A percentile compares a stretch with the other conserved stretches of the same genome.
Conservation (phyloP, 2,113 vertebrate genomes). For the Caranx ignobilis region DNA sequence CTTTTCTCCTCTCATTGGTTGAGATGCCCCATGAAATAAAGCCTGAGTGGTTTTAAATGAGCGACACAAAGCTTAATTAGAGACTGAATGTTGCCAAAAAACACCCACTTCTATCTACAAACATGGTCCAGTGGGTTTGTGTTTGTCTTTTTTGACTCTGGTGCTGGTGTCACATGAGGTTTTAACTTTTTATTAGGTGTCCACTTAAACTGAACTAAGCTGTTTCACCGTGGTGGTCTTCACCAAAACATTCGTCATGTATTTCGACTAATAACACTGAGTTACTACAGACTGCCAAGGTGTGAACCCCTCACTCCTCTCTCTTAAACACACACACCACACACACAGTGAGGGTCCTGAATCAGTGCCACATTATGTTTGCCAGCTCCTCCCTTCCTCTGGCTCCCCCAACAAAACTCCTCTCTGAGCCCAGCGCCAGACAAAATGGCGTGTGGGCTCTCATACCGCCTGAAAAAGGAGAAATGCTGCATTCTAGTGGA, state of each 20-base stretch:
- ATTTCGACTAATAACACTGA: slow-evolving; percentile 8
- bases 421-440: slow-evolving; percentile 38
- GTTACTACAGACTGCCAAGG: slow-evolving; percentile 9
- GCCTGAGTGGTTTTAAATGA: background rate
- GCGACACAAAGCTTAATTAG: background rate
- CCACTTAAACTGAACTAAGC: background rate
- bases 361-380: slow-evolving; percentile 54
- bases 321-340: background rate
- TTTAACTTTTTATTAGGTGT: background rate
- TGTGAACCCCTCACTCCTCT: slow-evolving; percentile 13
- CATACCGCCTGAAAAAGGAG: background rate
- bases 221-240: background rate
- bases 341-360: slow-evolving; percentile 25
- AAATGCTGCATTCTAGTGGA: slow-evolving; percentile 82
- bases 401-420: slow-evolving; percentile 27
- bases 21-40: background rate
- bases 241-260: background rate
- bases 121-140: background rate
- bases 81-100: background rate
- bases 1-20: background rate
- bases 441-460: slow-evolving; percentile 75
- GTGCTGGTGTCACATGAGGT: background rate
- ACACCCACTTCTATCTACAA: background rate
- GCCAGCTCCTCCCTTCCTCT: slow-evolving; percentile 51
- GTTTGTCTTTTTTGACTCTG: background rate